Base-by-base conservation (phyloP, 2,113 vertebrate genomes). In the Scartelaos histophorus region DNA sequence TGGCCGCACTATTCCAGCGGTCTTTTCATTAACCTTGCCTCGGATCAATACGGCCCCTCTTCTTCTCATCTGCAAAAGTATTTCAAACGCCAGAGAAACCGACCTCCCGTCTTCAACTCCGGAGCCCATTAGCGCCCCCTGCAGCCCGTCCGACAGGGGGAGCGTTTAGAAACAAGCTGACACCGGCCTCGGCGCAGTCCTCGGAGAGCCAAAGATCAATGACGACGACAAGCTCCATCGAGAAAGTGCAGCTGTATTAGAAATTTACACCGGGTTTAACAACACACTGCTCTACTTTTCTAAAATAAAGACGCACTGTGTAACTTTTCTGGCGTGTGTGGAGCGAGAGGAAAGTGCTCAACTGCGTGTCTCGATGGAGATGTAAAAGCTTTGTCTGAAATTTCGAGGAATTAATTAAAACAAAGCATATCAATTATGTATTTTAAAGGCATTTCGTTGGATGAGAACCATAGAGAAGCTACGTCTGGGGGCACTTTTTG, bases 111-210 rank as follows among this genome's bases (percentile, higher is more conserved):
- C 0, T 35, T 25, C 29, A 46, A 25, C 24, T 17, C 47, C 21
- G n/a, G 46, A 34, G 67, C 22, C 25, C 21, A 3, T 67, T 67
- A 60, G 21, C 16, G 49, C 34, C 49, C 51, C 67, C 56, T 16
- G 43, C 53, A n/a, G 51, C 49, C 76, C 58, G 29, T 65, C 34
- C 67, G 67, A 54, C 21, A 62, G 80, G 83, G 85, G 73, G 90
- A 85, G 86, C 84, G 81, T 85, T 85, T 81, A 60, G 5, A 21
- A 51, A 74, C 66, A 57, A 83, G 82, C 83, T 65, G 72, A 75
- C 58, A 12, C 68, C 45, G 73, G 87, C 88, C 90, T 90, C 91
- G 86, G 89, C 91, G 89, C 92, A 92, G 89, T 88, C 89, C 85
- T 91, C 86, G 86, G 83, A 73, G 75, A 73, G 80, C 67, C 64